Percentiles rank a stretch among this genome's conserved stretches.
These are phyloP conservation scores for Lepidonotus clava DNA, from an alignment of 2,888 invertebrate genomes.

Conservation along the genomic window DNA sequence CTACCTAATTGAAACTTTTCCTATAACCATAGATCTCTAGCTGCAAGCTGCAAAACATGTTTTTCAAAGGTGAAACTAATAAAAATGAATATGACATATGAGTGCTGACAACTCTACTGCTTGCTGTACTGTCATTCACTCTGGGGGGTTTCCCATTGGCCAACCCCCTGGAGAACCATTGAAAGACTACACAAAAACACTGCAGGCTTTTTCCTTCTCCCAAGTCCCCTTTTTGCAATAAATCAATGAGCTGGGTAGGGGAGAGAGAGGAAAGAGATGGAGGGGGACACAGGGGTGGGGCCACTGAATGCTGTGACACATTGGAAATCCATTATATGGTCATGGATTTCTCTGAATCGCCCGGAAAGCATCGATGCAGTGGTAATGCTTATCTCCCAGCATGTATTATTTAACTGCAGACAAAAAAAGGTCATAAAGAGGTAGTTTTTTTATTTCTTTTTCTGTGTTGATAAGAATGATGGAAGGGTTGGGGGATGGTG, in stretches of 20 bases:
- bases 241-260: neutral
- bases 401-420: neutral
- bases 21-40: too few species aligned
- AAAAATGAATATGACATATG: neutral
- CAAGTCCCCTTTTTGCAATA: neutral
- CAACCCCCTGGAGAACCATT: neutral
- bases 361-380: neutral
- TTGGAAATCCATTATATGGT: conserved; percentile 18
- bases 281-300: neutral
- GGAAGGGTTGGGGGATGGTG: neutral
- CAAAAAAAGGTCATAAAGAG: neutral
- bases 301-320: neutral
- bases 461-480: neutral
- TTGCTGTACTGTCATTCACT: neutral
- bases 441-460: too few species aligned
- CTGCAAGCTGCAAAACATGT: too few species aligned
- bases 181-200: neutral
- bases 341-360: neutral
- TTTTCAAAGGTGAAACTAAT: too few species aligned
- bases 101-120: neutral
- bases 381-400: neutral
- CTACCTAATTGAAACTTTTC: too few species aligned
- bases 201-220: neutral
- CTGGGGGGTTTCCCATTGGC: neutral
- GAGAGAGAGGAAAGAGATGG: neutral